phyloP scores from a whole-genome alignment of 30 jellyfish, hydroid and myxozoan genomes.

The Turritopsis dohrnii region DNA sequence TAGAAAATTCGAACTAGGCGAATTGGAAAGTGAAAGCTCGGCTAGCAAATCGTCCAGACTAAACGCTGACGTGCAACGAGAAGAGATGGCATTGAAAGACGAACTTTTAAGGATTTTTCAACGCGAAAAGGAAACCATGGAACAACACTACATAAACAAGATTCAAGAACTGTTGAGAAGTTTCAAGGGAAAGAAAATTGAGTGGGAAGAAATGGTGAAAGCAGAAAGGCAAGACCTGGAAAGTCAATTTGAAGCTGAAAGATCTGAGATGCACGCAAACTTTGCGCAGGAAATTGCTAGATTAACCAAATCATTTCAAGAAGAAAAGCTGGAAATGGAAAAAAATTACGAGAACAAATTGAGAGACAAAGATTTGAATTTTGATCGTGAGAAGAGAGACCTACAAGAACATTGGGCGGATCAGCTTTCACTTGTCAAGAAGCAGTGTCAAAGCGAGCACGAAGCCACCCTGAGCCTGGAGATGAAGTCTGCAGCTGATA shows the following conservation, averaged over 20 bases:
- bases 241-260: slow-evolving; percentile 70
- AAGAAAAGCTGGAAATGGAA: slow-evolving; percentile 58
- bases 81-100: slow-evolving; percentile 64
- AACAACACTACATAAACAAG: slow-evolving; percentile 48
- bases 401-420: slow-evolving; percentile 18
- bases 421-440: slow-evolving; percentile 29
- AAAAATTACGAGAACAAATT: slow-evolving; percentile 26
- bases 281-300: slow-evolving; percentile 69
- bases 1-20: slow-evolving; percentile 19
- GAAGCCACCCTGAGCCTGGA: slow-evolving; percentile 31
- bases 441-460: slow-evolving; percentile 23
- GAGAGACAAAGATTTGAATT: slow-evolving; percentile 26
- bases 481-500: slow-evolving; percentile 30
- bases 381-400: slow-evolving; percentile 26
- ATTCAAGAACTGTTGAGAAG: slow-evolving; percentile 74
- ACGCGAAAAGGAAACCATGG: slow-evolving; percentile 89
- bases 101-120: slow-evolving; percentile 67
- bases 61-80: slow-evolving; percentile 16
- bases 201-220: slow-evolving; percentile 88
- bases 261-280: slow-evolving; percentile 53
- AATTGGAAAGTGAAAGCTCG: slow-evolving; percentile 5
- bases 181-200: slow-evolving; percentile 65
- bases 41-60: slow-evolving; percentile 10
- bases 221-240: slow-evolving; percentile 79
- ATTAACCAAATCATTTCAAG: slow-evolving; percentile 51